Evolutionary conservation across 2,113 vertebrate species (phyloP).

Genomic region (Pyrgilauda ruficollis): DNA sequence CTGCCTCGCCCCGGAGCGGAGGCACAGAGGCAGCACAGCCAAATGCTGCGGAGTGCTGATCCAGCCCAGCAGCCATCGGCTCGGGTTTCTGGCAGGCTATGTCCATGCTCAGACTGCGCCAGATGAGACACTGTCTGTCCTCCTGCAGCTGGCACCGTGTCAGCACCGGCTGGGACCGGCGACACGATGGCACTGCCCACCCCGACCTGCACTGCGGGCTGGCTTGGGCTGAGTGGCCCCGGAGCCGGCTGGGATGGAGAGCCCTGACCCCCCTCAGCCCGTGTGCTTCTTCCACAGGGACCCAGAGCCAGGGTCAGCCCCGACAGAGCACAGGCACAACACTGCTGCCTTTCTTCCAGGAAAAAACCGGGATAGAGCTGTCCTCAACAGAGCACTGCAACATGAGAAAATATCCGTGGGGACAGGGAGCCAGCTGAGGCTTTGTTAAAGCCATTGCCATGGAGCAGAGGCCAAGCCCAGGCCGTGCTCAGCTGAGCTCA

Average conservation of each 20-base stretch:
- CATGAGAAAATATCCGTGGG: accelerated
- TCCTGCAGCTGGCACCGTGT: not conserved
- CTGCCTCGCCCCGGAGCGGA: not conserved
- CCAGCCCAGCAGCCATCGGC: not conserved
- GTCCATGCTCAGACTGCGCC: accelerated
- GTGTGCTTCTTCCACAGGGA: accelerated
- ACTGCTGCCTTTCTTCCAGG: not conserved
- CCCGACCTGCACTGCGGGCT: not conserved
- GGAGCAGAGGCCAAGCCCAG: not conserved
- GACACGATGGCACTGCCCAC: not conserved
- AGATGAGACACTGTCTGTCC: not conserved
- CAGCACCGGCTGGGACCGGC: not conserved
- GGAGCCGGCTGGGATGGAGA: accelerated
- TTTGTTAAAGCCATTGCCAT: accelerated
- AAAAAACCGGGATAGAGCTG: accelerated
- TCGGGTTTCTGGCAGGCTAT: not conserved
- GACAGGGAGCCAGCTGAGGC: not conserved
- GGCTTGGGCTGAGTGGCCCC: accelerated
- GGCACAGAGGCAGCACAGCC: not conserved
- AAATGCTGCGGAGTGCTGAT: accelerated
- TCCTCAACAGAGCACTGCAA: no score
- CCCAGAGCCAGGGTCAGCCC: not conserved
- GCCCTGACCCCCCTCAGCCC: accelerated
- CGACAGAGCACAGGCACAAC: accelerated
- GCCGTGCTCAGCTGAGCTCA: not conserved